A percentile compares a stretch with the other conserved stretches of the same genome.
These are phyloP conservation scores for Stichodactyla helianthus DNA, from an alignment of 64 coral and sea anemone genomes.

Conservation along the genomic window DNA sequence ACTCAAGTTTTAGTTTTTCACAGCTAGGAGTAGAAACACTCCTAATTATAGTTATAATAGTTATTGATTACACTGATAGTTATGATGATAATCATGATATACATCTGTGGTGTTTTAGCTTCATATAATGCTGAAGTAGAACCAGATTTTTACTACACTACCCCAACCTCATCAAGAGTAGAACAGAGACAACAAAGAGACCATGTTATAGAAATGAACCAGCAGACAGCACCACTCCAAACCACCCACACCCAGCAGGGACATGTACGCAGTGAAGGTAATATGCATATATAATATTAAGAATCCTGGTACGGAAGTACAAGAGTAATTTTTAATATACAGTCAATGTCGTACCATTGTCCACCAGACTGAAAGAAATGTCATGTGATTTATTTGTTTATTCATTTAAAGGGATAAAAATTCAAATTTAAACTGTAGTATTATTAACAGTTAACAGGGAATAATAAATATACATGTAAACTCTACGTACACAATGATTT, in stretches of 20 bases:
- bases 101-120: not conserved
- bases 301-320: too few species aligned
- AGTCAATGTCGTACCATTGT: too few species aligned
- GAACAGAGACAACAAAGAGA: slow-evolving; percentile 27
- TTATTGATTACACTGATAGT: not conserved
- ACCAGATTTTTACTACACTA: slow-evolving; percentile 8
- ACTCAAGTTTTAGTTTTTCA: too few species aligned
- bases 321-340: not conserved
- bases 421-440: too few species aligned
- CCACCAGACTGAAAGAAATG: too few species aligned
- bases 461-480: too few species aligned
- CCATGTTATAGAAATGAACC: slow-evolving; percentile 17
- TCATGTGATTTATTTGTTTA: too few species aligned
- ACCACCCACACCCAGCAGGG: not conserved
- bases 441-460: too few species aligned
- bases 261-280: not conserved
- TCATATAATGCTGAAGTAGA: not conserved
- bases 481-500: too few species aligned
- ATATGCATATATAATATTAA: too few species aligned
- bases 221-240: not conserved
- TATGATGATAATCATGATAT: not conserved
- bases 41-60: not conserved
- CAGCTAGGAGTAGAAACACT: too few species aligned
- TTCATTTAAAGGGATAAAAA: too few species aligned
- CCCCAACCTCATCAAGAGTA: slow-evolving; percentile 14